Percentiles rank a stretch among this genome's conserved stretches.
Conservation (phyloP, 2,888 invertebrate species). For the Chloromyia formosa region DNA sequence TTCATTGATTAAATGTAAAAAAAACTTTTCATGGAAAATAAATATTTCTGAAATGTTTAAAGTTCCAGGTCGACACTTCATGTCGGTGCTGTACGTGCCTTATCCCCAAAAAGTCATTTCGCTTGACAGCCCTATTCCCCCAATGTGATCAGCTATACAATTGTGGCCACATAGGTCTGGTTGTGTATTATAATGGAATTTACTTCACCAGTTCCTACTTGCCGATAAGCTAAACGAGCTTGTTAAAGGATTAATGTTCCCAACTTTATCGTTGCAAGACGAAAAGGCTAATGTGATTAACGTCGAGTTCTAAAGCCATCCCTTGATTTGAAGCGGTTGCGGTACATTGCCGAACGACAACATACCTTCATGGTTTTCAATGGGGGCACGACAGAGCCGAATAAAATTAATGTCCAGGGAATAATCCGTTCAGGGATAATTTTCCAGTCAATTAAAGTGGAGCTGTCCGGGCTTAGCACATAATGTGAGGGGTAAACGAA, state of each 20-base stretch:
- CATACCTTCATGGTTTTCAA: background rate
- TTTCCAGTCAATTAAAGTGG: conserved; percentile 31
- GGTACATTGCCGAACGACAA: background rate
- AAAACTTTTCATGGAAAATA: too few relatives aligned
- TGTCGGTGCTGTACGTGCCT: too few relatives aligned
- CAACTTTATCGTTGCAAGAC: conserved; percentile 31
- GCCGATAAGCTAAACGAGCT: conserved; percentile 36
- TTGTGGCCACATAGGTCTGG: conserved; percentile 11
- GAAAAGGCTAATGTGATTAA: conserved; percentile 26
- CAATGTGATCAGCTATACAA: too few relatives aligned
- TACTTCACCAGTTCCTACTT: conserved; percentile 25
- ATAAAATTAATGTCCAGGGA: conserved; percentile 23
- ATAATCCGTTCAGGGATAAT: conserved; percentile 21
- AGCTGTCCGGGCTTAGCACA: conserved; percentile 14
- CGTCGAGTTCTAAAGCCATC: background rate
- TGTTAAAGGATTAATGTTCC: conserved; percentile 37
- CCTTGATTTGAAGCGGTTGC: background rate
- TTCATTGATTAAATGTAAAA: too few relatives aligned
- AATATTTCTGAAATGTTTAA: too few relatives aligned
- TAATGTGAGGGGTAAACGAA: background rate
- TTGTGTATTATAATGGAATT: conserved; percentile 22
- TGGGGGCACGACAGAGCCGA: background rate
- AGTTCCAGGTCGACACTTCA: too few relatives aligned
- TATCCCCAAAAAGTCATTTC: too few relatives aligned
- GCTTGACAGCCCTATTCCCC: background rate